Evolutionary conservation across 2,888 invertebrate genomes (phyloP), one percentile per base, ranked within the genome.

Genomic region (Luperina testacea): DNA sequence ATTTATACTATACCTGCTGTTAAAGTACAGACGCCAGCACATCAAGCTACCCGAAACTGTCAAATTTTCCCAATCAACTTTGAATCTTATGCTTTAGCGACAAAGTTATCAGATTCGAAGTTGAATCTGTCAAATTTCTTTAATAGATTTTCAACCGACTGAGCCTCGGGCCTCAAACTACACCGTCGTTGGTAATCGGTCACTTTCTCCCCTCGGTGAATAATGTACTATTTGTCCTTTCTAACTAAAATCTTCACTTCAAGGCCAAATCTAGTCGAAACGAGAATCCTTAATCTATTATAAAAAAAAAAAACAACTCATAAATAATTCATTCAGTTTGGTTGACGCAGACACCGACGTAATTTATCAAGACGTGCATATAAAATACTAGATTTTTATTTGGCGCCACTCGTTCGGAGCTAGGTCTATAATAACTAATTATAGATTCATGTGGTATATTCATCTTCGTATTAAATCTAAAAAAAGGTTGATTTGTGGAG

Each of bases 261-360:
- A 24, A 57, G 24, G 57, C 24, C 42, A 72, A 24, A 5, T 24
- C n/a, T 32, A 4, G 17, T 15, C 15, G 4, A 61, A 67, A 73
- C 57, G n/a, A 61, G 65, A 38, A 15, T 82, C 0, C 9, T 48
- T 45, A 61, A 69, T 57, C 5, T 63, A 57, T 75, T 24, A 70
- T 65, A 17, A 24, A 59, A 72, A 24, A 59, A 72, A 71, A 20
- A 61, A 24, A n/a, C 3, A 6, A 0, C 53, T 75, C 15, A 83
- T 83, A 63, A 61, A 83, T 83, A 53, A 83, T 83, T 83, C 53
- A 83, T 38, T 42, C 9, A 8, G 11, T n/a, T 45, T 69, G 24
- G 64, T 75, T 72, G 68, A 51, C 81, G 71, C 72, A 65, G 48
- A 69, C 20, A 27, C 7, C 6, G 8, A 11, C 11, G 24, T 51